Percentiles rank a stretch among this genome's conserved stretches.
Conservation (phyloP, 2,797 vertebrate genomes). For the Cryptoprocta ferox region DNA sequence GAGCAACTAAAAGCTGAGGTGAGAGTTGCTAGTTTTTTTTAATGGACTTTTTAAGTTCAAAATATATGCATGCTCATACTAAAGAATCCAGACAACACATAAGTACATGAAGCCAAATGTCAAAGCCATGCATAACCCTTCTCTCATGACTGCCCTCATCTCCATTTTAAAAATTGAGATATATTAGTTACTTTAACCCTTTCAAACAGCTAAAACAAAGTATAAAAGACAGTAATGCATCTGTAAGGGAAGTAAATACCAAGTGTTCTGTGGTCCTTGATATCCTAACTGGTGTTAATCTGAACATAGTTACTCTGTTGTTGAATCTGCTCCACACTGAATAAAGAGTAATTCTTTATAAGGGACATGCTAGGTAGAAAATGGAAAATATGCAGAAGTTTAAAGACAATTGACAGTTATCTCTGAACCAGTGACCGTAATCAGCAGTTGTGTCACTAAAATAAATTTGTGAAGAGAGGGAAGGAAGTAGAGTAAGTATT, state of each 20-base stretch:
- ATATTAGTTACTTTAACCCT: background rate
- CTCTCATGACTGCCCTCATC: background rate
- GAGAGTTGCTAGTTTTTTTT: constrained; percentile 48
- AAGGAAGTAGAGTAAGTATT: background rate
- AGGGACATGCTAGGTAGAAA: background rate
- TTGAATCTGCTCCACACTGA: constrained; percentile 6
- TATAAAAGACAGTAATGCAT: constrained; percentile 6
- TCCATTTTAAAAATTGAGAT: constrained; percentile 30
- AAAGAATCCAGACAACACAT: constrained; percentile 2
- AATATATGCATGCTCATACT: background rate
- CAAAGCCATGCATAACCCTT: background rate
- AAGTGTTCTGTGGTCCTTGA: constrained; percentile 36
- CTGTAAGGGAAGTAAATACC: constrained; percentile 38
- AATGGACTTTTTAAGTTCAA: constrained; percentile 37
- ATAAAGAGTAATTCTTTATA: constrained; percentile 49
- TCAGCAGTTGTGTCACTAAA: constrained; percentile 25
- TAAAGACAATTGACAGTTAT: background rate
- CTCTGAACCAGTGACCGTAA: constrained; percentile 29
- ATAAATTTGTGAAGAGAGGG: constrained; percentile 24
- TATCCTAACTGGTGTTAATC: constrained; percentile 32
- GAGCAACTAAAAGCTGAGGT: constrained; percentile 99
- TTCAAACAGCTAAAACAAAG: constrained; percentile 13
- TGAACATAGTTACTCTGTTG: constrained; percentile 24
- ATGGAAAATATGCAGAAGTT: constrained; percentile 49
- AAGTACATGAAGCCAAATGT: constrained; percentile 25